Evolutionary conservation across 2,113 vertebrate species (phyloP), one percentile per base, ranked within the genome.

Genomic region (Platysternon megacephalum): DNA sequence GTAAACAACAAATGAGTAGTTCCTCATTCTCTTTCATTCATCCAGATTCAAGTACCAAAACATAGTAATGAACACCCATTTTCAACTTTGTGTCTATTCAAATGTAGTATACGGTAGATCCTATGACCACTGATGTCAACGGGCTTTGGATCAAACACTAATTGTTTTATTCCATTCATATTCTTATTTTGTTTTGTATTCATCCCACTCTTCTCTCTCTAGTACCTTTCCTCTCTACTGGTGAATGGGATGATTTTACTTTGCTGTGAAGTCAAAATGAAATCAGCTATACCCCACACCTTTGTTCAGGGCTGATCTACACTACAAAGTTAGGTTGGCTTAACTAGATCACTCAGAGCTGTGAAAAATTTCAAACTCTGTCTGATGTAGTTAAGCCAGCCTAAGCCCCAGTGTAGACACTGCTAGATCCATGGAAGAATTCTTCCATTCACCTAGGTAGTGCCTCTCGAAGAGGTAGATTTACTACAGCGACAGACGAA

Each of bases 131-230:
- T 95, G 96, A 96, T 95, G 96, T 93, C 35, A 32, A 91, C 1
- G 85, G n/a, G 84, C 96, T 96, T 95, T 88, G 91, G 93, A 94
- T 96, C 76, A 96, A 39, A 79, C 84, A 96, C 56, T 94, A 95
- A 96, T 82, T 85, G 90, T 94, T 97, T 96, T 90, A 95, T 95
- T 96, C 91, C 84, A 96, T 90, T 87, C 83, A 95, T 95, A 94
- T 96, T 95, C 96, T 97, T 94, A 93, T 78, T 93, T 83, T 78
- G 72, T 84, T 95, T 95, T 87, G 56, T 17, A 91, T 87, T 93
- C 91, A 91, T 95, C 90, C 80, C 51, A 92, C 42, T 44, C 68
- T 86, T 39, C 56, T 85, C 51, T 83, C 88, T 79, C 84, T 72
- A 72, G 35, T 19, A 72, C n/a, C 35, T 39, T 87, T 91, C 85